These are phyloP conservation scores for Falco concolor DNA, from an alignment of 2,797 vertebrate genomes.

Conservation along the genomic window DNA sequence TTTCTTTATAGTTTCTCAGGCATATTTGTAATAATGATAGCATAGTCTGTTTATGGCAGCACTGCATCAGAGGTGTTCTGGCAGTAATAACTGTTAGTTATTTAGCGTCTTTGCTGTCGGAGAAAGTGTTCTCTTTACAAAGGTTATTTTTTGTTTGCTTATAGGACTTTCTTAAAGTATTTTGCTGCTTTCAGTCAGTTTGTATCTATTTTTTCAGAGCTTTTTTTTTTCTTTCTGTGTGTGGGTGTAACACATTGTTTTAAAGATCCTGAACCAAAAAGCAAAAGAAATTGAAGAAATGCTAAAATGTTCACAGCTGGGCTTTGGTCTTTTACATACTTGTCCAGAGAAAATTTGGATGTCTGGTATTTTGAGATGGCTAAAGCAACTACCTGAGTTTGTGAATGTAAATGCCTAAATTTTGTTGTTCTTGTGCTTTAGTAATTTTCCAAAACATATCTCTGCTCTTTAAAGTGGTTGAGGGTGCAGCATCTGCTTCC, in stretches of 20 bases:
- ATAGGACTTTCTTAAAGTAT: not conserved
- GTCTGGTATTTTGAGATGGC: not conserved
- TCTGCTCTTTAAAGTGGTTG: not conserved
- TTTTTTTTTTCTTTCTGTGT: not conserved
- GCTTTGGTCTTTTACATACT: not conserved
- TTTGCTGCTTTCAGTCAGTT: not conserved
- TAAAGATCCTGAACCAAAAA: not conserved
- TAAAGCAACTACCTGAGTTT: not conserved
- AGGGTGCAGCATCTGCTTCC: not conserved
- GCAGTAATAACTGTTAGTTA: not conserved
- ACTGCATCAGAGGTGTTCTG: not conserved
- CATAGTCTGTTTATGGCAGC: not conserved
- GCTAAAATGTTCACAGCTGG: not conserved
- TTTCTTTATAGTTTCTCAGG: not conserved
- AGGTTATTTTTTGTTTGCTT: not conserved
- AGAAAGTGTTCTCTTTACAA: not conserved
- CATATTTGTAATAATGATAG: not conserved
- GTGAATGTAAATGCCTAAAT: not conserved
- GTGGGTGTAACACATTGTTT: not conserved
- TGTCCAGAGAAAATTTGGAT: not conserved
- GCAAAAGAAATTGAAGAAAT: not conserved
- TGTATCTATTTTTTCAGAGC: not conserved
- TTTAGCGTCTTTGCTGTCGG: not conserved
- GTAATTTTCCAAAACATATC: not conserved
- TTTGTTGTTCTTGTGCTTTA: not conserved